Percentiles rank a stretch among this genome's conserved stretches.
phyloP scores from a whole-genome alignment of 2,888 invertebrate species.

The Leptopilina drosophilae region DNA sequence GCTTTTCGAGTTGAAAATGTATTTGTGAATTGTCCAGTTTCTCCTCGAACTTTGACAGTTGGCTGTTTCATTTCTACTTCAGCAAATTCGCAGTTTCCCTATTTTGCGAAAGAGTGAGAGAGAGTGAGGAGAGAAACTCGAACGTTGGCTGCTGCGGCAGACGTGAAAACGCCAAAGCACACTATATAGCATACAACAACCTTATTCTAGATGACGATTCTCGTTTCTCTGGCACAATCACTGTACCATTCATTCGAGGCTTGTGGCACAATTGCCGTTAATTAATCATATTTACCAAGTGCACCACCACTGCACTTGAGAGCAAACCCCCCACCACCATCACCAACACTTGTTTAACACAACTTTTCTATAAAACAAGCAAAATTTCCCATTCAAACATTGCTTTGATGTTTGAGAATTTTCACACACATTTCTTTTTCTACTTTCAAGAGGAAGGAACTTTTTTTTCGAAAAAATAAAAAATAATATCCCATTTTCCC shows the following conservation, averaged over 20 bases:
- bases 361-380: not conserved
- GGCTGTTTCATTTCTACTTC: constrained; percentile 36
- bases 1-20: not conserved
- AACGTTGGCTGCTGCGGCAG: constrained; percentile 2
- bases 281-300: constrained; percentile 29
- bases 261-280: constrained; percentile 46
- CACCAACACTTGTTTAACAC: not conserved
- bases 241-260: constrained; percentile 54
- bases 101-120: not conserved
- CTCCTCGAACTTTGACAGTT: constrained; percentile 27
- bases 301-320: not conserved
- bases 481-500: too few species aligned
- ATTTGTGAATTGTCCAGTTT: constrained; percentile 25
- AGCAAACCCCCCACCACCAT: not conserved
- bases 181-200: constrained; percentile 22
- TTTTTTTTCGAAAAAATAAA: too few species aligned
- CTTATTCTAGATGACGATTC: constrained; percentile 42
- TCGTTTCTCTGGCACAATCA: constrained; percentile 35
- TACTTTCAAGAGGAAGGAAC: too few species aligned
- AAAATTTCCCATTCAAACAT: not conserved
- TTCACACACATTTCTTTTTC: too few species aligned
- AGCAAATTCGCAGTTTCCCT: constrained; percentile 31
- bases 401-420: not conserved
- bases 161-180: constrained; percentile 37
- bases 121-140: not conserved